phyloP scores from a whole-genome alignment of 1,140 invertebrate species.

The Diorhabda carinulata region DNA sequence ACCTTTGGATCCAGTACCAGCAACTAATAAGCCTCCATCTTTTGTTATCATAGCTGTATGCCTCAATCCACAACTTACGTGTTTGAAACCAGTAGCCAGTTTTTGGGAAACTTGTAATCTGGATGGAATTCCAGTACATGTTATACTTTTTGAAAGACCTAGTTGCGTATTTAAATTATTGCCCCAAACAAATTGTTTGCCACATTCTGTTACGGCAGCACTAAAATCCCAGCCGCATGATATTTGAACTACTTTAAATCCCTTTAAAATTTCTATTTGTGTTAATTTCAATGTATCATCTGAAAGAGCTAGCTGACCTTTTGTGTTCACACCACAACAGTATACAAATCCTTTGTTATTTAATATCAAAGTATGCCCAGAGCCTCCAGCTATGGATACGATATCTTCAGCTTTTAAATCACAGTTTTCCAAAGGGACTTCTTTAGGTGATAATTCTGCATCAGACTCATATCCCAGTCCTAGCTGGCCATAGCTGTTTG shows the following conservation, averaged over 20 bases:
- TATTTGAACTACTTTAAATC: constrained; percentile 56
- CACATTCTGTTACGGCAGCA: constrained; percentile 60
- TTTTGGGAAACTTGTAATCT: constrained; percentile 46
- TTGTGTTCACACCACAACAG: constrained; percentile 84
- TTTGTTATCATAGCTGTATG: constrained; percentile 66
- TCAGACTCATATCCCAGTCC: constrained; percentile 65
- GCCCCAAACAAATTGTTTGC: constrained; percentile 69
- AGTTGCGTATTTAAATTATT: constrained; percentile 72
- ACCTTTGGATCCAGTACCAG: constrained; percentile 61
- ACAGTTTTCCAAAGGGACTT: constrained; percentile 48
- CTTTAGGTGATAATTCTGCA: constrained; percentile 58
- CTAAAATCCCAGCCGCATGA: constrained; percentile 72
- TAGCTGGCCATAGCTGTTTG: constrained; percentile 81
- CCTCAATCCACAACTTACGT: constrained; percentile 60
- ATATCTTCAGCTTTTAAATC: constrained; percentile 51
- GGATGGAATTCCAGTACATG: constrained; percentile 48
- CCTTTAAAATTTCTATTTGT: constrained; percentile 53
- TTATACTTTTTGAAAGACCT: constrained; percentile 56
- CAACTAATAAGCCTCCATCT: constrained; percentile 56
- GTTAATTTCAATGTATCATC: constrained; percentile 53
- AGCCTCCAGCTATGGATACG: constrained; percentile 66
- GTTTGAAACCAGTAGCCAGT: constrained; percentile 41
- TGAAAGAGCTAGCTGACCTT: constrained; percentile 68
- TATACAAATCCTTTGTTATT: constrained; percentile 65
- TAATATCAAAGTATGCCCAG: constrained; percentile 69